Evolutionary conservation across 2,113 vertebrate genomes (phyloP).

Genomic region (Sturnira hondurensis): DNA sequence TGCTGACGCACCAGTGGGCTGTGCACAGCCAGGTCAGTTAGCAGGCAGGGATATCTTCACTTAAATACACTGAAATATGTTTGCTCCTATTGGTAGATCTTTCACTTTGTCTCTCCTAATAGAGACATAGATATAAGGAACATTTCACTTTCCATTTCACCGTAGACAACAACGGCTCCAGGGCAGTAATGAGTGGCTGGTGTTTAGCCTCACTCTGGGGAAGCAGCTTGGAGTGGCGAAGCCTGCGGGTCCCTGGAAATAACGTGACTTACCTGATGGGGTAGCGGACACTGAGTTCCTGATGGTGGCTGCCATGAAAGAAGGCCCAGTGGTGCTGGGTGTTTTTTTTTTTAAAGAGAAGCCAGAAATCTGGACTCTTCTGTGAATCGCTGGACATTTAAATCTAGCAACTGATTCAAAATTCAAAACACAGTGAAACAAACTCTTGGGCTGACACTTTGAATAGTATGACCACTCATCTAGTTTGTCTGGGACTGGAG

Average conservation of each 20-base stretch:
- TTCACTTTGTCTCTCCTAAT: not conserved
- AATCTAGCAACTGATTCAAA: not conserved
- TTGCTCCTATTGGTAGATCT: not conserved
- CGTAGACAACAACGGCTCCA: not conserved
- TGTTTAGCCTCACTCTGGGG: not conserved
- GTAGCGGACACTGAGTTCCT: not conserved
- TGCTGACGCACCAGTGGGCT: not conserved
- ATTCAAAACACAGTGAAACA: not conserved
- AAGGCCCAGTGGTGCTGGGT: not conserved
- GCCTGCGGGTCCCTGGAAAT: not conserved
- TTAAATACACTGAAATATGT: not conserved
- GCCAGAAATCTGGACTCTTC: not conserved
- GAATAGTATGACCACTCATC: not conserved
- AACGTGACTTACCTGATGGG: not conserved
- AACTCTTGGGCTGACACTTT: not conserved
- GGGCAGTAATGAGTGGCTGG: not conserved
- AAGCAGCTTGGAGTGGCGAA: not conserved
- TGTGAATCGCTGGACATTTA: not conserved
- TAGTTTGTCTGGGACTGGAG: not conserved
- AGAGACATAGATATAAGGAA: not conserved
- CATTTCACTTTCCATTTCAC: not conserved
- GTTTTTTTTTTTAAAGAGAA: slow-evolving; percentile 9
- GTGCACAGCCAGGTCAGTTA: not conserved
- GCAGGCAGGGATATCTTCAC: not conserved
- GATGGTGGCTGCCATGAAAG: not conserved